These are phyloP conservation scores for Drosophila pseudoobscura DNA, from an alignment of 1,140 invertebrate genomes.

Conservation along the genomic window DNA sequence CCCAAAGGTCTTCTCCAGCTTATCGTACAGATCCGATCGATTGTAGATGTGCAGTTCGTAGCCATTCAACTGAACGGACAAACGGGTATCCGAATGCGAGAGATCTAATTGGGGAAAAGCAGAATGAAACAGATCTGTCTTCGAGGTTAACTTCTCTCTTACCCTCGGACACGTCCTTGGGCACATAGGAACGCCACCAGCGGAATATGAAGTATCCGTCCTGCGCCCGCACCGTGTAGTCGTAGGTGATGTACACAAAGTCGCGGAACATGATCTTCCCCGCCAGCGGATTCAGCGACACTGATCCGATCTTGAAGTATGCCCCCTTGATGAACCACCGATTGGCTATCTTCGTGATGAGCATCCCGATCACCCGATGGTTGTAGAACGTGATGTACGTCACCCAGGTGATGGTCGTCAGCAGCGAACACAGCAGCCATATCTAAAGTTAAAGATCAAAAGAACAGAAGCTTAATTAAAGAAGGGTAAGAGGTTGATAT, in stretches of 20 bases:
- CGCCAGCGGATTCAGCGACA: conserved; percentile 96
- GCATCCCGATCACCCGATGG: conserved; percentile 94
- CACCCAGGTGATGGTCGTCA: conserved; percentile 91
- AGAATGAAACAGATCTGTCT: neutral
- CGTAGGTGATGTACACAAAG: conserved; percentile 96
- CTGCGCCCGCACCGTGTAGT: conserved; percentile 96
- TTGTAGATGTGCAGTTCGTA: conserved; percentile 99
- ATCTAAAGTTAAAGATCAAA: conserved; percentile 51
- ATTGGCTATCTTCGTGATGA: conserved; percentile 95
- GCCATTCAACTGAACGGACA: conserved; percentile 97
- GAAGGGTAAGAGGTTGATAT: neutral
- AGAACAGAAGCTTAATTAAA: neutral
- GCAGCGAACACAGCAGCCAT: conserved; percentile 89
- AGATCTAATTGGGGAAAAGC: conserved; percentile 87
- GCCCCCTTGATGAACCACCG: conserved; percentile 93
- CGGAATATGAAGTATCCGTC: conserved; percentile 99
- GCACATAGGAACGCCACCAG: conserved; percentile 98
- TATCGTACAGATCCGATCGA: conserved; percentile 93
- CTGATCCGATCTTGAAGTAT: conserved; percentile 96
- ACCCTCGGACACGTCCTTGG: conserved; percentile 97
- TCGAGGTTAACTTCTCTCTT: conserved; percentile 20
- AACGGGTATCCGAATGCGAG: conserved; percentile 96
- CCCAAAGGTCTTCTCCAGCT: conserved; percentile 95
- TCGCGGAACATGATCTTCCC: conserved; percentile 99
- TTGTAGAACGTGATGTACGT: conserved; percentile 98